phyloP scores from a whole-genome alignment of 2,888 invertebrate genomes.

The Andricus quercusramuli region DNA sequence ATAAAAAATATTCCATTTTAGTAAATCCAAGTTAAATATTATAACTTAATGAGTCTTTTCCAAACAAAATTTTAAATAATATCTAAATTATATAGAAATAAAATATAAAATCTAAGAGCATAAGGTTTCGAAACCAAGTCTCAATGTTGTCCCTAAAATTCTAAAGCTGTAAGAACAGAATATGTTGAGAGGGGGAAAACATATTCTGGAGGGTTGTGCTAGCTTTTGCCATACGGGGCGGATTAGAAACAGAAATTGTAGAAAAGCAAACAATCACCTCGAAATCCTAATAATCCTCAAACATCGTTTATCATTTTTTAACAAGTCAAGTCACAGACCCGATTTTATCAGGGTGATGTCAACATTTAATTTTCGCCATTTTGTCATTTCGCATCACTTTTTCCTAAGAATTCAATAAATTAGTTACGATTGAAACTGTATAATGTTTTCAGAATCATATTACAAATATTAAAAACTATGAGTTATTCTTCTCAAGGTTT shows the following conservation, averaged over 20 bases:
- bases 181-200: slow-evolving; percentile 10
- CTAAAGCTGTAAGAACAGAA: neutral
- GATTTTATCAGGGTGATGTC: neutral
- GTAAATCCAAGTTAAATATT: too few relatives aligned
- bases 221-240: slow-evolving; percentile 50
- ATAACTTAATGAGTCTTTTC: too few relatives aligned
- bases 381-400: too few relatives aligned
- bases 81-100: neutral
- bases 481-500: neutral
- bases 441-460: neutral
- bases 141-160: neutral
- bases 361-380: too few relatives aligned
- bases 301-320: slow-evolving; percentile 73
- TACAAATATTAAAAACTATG: neutral
- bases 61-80: neutral
- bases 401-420: too few relatives aligned
- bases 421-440: too few relatives aligned
- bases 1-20: neutral
- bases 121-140: neutral
- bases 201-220: slow-evolving; percentile 24
- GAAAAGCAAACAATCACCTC: slow-evolving; percentile 49
- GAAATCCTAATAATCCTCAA: slow-evolving; percentile 71
- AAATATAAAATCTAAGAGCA: neutral
- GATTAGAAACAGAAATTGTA: slow-evolving; percentile 54
- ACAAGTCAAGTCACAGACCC: neutral